Percentiles rank a stretch among this genome's conserved stretches.
These are phyloP conservation scores for Trididemnum miniatum DNA, from an alignment of 23 tunicate species.

Conservation along the genomic window DNA sequence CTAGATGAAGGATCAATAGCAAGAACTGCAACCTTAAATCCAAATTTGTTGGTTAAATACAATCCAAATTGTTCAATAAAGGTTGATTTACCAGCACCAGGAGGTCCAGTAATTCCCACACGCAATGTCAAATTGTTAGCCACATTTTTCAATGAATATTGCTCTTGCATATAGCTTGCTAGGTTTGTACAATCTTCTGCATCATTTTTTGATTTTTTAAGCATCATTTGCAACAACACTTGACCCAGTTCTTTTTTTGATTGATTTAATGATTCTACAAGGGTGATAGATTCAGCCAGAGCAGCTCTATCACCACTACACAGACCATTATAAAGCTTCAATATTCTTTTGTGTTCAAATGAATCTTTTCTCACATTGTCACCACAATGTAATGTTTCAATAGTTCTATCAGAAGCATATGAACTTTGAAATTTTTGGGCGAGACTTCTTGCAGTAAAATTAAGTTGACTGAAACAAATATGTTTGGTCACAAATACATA, in stretches of 20 bases:
- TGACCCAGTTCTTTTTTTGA: conserved; percentile 82
- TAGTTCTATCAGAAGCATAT: neutral
- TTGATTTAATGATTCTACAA: conserved; percentile 78
- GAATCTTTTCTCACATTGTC: neutral
- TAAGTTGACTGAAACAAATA: too few species aligned
- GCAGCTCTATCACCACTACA: conserved; percentile 52
- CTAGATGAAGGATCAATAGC: conserved; percentile 96
- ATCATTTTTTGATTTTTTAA: neutral
- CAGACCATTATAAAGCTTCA: conserved; percentile 44
- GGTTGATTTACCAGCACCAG: conserved; percentile 99
- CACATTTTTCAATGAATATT: neutral
- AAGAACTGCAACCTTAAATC: conserved; percentile 84
- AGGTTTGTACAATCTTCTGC: neutral
- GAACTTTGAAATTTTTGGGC: neutral
- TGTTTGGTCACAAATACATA: too few species aligned
- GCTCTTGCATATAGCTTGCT: neutral
- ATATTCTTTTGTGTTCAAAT: conserved; percentile 36
- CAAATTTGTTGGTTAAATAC: conserved; percentile 46
- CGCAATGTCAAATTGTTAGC: conserved; percentile 38
- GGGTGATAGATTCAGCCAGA: conserved; percentile 83
- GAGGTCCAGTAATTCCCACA: conserved; percentile 97
- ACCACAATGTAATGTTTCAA: neutral
- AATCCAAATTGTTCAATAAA: conserved; percentile 93
- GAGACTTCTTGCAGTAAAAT: too few species aligned
- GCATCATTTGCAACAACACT: conserved; percentile 51